These are phyloP conservation scores for Drosophila kikkawai DNA, from an alignment of 1,140 invertebrate genomes.

Conservation along the genomic window DNA sequence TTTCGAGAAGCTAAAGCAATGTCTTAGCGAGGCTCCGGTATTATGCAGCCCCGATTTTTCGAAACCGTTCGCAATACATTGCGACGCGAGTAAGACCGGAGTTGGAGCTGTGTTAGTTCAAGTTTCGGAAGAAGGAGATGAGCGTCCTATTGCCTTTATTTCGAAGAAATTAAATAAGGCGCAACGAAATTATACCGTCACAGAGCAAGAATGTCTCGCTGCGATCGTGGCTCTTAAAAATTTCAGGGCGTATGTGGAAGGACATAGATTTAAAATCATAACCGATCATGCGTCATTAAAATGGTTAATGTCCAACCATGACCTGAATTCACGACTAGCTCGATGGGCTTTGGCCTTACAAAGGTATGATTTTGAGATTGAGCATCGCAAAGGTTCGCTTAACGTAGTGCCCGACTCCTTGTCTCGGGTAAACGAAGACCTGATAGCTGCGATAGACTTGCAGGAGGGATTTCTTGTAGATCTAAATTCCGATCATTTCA, in stretches of 20 bases:
- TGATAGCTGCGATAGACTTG: not conserved
- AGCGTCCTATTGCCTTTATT: not conserved
- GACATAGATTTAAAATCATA: not conserved
- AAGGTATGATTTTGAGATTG: not conserved
- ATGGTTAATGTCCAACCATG: not conserved
- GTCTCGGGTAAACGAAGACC: not conserved
- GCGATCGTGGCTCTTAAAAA: constrained; percentile 9
- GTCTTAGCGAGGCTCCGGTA: not conserved
- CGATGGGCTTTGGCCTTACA: not conserved
- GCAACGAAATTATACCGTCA: not conserved
- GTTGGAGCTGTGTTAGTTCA: not conserved
- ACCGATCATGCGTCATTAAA: not conserved
- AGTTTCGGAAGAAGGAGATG: not conserved
- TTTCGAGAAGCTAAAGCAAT: not conserved
- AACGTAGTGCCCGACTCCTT: not conserved
- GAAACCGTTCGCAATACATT: not conserved
- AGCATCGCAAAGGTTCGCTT: not conserved
- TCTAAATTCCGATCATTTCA: not conserved
- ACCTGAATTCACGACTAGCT: not conserved
- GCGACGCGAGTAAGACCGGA: not conserved
- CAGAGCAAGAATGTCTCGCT: not conserved
- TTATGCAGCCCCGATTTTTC: not conserved
- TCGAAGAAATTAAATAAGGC: not conserved
- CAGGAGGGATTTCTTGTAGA: not conserved
- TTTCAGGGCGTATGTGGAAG: not conserved